phyloP scores from a whole-genome alignment of 2,888 invertebrate species.

The Stegophylla sp. region DNA sequence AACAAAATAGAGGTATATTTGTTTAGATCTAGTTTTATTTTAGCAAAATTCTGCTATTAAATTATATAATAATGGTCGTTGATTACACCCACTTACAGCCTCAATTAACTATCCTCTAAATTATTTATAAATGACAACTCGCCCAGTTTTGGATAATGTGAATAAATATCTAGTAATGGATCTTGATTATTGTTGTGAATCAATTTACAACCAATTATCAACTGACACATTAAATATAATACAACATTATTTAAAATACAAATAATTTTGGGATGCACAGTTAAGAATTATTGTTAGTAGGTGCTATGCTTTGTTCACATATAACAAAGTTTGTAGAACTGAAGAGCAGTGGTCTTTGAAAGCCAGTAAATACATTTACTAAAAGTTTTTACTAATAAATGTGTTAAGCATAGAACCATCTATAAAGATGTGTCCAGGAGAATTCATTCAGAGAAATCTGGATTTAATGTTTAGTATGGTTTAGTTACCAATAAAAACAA shows the following conservation, averaged over 20 bases:
- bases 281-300: neutral
- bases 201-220: neutral
- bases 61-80: neutral
- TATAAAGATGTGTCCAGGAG: slow-evolving; percentile 7
- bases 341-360: slow-evolving; percentile 8
- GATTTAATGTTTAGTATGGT: neutral
- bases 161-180: neutral
- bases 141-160: neutral
- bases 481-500: neutral
- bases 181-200: neutral
- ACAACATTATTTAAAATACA: neutral
- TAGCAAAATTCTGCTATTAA: neutral
- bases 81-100: neutral
- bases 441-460: neutral
- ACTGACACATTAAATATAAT: neutral
- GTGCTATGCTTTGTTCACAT: neutral
- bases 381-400: slow-evolving; percentile 26
- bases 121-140: neutral
- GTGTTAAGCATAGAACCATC: neutral
- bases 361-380: neutral
- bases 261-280: neutral
- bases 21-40: neutral
- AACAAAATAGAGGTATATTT: neutral
- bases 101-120: neutral
- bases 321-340: neutral